Evolutionary conservation across 2,888 invertebrate species (phyloP), one percentile per base, ranked within the genome.

Genomic region (Drosophila longiperda): DNA sequence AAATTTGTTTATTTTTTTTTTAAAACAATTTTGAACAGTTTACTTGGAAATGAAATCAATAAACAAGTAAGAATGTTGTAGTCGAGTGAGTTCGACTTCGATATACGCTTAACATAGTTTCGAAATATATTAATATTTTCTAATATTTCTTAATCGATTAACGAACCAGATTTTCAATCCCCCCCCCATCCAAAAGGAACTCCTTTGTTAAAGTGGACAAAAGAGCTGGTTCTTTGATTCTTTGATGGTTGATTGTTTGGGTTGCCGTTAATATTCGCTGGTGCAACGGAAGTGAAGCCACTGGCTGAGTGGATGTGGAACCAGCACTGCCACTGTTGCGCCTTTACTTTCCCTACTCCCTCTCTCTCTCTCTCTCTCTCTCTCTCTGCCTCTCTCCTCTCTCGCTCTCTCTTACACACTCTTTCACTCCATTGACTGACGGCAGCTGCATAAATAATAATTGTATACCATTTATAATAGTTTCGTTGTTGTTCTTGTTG

Each of bases 371-470:
- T 62, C 23, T 32, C n/a, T 7, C 48, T 20, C 26, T 40, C 45
- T 34, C 42, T 15, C 15, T 20, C 34, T 38, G n/a, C n/a, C 20
- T 11, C 42, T 33, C 34, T 34, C 42, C 26, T 15, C 15, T 20
- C 38, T 38, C 20, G 7, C 42, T 33, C 34, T 5, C 32, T 45
- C 7, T 5, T 45, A 12, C n/a, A 6, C 29, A 32, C 23, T 49
- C 60, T 29, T 42, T 54, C 53, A 69, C 70, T 74, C 60, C 78
- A 78, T 62, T 78, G 75, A 78, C 66, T 71, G 78, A 72, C 78
- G 68, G 72, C 59, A 61, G 68, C 69, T 73, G 83, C 83, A 87
- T 87, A 87, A 87, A 87, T 84, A 83, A 82, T 86, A 84, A 87
- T 84, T 72, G 73, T 80, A 70, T 74, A 80, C 79, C 80, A 76